These are phyloP conservation scores for Tauraco erythrolophus DNA, from an alignment of 2,113 vertebrate genomes.

Conservation along the genomic window DNA sequence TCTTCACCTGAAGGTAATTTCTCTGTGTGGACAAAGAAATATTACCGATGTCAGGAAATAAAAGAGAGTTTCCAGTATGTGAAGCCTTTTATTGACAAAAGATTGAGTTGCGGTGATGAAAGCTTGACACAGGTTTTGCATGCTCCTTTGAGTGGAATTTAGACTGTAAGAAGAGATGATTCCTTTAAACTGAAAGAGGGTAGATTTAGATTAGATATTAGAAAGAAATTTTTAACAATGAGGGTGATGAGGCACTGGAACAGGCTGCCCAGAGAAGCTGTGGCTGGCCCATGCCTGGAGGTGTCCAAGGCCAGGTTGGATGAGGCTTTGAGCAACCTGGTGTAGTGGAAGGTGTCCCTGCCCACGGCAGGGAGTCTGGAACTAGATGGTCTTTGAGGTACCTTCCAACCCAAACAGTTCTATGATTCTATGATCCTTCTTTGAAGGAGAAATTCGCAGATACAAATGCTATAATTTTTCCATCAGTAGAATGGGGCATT, in stretches of 20 bases:
- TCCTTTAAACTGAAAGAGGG: no score
- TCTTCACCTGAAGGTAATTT: background rate
- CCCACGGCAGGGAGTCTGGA: no score
- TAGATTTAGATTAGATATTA: no score
- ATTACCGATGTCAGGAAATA: background rate
- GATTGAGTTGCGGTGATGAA: background rate
- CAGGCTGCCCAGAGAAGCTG: no score
- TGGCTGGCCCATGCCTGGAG: no score
- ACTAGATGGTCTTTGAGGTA: no score
- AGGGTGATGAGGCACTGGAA: no score
- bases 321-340: no score
- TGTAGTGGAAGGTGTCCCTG: no score
- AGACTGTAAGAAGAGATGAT: background rate
- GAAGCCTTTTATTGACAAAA: background rate
- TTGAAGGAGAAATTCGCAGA: background rate
- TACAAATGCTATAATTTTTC: background rate
- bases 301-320: no score
- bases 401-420: no score
- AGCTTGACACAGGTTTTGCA: fast-evolving
- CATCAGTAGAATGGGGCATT: background rate
- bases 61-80: background rate
- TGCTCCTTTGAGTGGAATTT: background rate
- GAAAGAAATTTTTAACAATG: no score
- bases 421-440: background rate
- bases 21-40: background rate